These are phyloP conservation scores for Chrysochloris asiatica DNA, from an alignment of 2,113 vertebrate genomes.

Conservation along the genomic window DNA sequence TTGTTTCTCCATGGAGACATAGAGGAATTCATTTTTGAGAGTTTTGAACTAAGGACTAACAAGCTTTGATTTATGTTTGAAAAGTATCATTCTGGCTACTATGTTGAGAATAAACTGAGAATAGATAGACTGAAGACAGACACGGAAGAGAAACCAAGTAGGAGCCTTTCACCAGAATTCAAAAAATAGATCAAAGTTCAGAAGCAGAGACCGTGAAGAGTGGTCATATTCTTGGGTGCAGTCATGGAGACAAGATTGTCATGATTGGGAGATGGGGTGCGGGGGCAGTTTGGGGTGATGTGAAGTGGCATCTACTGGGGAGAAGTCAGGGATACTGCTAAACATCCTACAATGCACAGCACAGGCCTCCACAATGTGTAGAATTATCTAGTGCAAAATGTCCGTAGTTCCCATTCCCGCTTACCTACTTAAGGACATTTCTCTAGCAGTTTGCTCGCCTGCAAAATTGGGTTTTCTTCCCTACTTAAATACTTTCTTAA, in stretches of 20 bases:
- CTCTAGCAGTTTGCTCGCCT: background rate
- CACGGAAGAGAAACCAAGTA: background rate
- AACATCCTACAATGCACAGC: background rate
- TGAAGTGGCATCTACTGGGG: background rate
- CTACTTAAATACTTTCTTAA: background rate
- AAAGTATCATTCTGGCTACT: conserved; percentile 11
- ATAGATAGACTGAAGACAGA: background rate
- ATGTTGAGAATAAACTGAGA: background rate
- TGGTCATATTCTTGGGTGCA: background rate
- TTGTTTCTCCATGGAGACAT: too few species aligned
- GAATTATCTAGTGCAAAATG: background rate
- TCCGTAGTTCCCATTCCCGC: background rate
- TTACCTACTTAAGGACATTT: background rate
- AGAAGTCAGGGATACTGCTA: conserved; percentile 36
- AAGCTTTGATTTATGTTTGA: conserved; percentile 18
- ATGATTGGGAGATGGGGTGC: background rate
- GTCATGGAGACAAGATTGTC: too few species aligned
- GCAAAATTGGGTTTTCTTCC: background rate
- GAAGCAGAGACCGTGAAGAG: background rate
- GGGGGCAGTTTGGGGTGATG: background rate
- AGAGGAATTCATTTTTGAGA: too few species aligned
- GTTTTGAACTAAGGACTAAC: background rate
- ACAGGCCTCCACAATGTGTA: background rate
- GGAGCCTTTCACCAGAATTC: background rate
- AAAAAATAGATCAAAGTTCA: background rate